Evolutionary conservation across 2,113 vertebrate genomes (phyloP), one percentile per base, ranked within the genome.

Genomic region (Festucalex cinctus): DNA sequence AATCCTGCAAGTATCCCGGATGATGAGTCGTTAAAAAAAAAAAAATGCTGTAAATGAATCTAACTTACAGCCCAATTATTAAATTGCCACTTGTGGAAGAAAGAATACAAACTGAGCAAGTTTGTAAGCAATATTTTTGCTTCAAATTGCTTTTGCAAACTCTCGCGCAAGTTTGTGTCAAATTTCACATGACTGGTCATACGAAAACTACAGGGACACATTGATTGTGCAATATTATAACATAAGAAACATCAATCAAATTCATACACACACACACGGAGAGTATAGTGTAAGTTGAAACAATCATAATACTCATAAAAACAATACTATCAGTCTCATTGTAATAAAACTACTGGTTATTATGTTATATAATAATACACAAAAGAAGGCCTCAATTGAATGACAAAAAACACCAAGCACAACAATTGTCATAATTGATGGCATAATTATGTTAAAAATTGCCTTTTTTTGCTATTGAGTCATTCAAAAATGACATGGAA

Each of bases 31-130:
- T 26, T 24, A 16, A 9, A 26, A 26, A 13, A 3, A 53, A 28
- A 28, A 54, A 26, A 14, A 16, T 26, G 10, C 6, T 53, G n/a
- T 1, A 24, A 53, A 53, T 53, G 2, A 4, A 26, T 24, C 51
- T 12, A 54, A 19, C 44, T 13, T 26, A 3, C 12, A 14, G 24
- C 12, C 12, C 51, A 54, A 54, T 22, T 24, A 54, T 28, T 14
- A 14, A 53, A 53, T 53, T 93, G 90, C 90, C 82, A 90, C 92
- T 95, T 93, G 91, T 92, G 91, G 78, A 91, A 90, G 93, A 75
- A 65, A 74, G 90, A 93, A 88, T 89, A 76, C 85, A 92, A 62
- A 86, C 84, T 91, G 90, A 92, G 93, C 90, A 86, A 77, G 75
- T 87, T 81, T 92, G 79, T 90, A 36, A 66, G 43, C 62, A 53